phyloP scores from a whole-genome alignment of 2,797 vertebrate genomes.

The Tamandua tetradactyla region DNA sequence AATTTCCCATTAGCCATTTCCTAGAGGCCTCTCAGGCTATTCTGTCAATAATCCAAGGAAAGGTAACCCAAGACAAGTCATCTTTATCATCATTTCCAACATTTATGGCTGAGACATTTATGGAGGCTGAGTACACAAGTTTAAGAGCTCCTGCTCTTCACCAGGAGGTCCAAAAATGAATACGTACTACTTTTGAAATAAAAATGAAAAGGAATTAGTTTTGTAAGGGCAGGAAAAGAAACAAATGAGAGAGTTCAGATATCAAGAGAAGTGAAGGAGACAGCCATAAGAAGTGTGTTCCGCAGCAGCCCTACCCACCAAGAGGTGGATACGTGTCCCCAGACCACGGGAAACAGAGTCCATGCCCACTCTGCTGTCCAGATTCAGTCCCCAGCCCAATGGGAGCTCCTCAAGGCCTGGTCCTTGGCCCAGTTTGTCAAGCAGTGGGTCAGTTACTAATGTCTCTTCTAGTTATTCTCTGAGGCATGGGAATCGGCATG shows the following conservation, averaged over 20 bases:
- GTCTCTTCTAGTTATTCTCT: background rate
- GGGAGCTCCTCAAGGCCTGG: background rate
- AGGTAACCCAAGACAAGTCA: background rate
- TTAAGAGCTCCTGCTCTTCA: background rate
- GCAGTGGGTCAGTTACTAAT: background rate
- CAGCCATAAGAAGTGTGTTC: rapidly evolving
- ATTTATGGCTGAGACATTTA: rapidly evolving
- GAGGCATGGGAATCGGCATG: background rate
- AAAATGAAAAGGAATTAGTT: background rate
- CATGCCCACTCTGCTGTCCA: background rate
- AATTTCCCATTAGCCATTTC: background rate
- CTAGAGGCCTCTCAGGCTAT: background rate
- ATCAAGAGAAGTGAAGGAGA: background rate
- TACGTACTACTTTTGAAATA: background rate
- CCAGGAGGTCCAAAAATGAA: background rate
- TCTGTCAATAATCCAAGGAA: background rate
- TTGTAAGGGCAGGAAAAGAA: background rate
- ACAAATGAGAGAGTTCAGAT: background rate
- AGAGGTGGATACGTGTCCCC: rapidly evolving
- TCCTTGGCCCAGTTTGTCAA: background rate
- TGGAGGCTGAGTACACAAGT: rapidly evolving
- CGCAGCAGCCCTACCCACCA: background rate
- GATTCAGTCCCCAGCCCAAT: background rate
- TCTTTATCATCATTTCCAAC: background rate
- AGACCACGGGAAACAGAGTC: background rate